A percentile compares a stretch with the other conserved stretches of the same genome.
Conservation (phyloP, 2,888 invertebrate genomes). For the Belgica antarctica region DNA sequence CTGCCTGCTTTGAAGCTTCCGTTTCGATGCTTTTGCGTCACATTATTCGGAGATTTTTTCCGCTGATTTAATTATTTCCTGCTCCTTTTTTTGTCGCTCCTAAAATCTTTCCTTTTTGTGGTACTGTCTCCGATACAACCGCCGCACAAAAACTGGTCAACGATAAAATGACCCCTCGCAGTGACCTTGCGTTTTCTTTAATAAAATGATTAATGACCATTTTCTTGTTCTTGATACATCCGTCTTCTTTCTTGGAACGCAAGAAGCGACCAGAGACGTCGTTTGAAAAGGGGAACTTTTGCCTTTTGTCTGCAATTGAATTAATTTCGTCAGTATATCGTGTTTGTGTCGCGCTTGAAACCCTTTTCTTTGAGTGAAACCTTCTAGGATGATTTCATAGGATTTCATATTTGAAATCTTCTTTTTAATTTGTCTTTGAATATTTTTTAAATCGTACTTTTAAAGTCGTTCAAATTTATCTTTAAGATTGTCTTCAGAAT, state of each 20-base stretch:
- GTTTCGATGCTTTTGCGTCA: no score
- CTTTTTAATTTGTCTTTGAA: no score
- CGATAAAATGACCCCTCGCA: conserved; percentile 45
- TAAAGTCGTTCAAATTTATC: no score
- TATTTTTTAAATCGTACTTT: no score
- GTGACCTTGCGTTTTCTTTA: conserved; percentile 46
- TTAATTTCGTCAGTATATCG: conserved; percentile 18
- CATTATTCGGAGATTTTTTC: no score
- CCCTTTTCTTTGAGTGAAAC: background rate
- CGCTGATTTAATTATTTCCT: conserved; percentile 16
- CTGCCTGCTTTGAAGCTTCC: background rate
- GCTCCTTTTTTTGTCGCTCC: background rate
- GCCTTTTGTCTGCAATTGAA: conserved; percentile 2
- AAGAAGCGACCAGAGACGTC: background rate
- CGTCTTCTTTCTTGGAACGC: background rate
- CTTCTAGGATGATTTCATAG: conserved; percentile 5
- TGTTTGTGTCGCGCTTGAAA: conserved; percentile 22
- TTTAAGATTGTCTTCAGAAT: no score
- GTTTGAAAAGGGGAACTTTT: background rate
- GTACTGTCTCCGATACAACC: no score
- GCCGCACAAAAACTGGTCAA: conserved; percentile 45
- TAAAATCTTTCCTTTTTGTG: background rate
- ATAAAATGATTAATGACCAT: conserved; percentile 46
- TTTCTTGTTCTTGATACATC: conserved; percentile 12
- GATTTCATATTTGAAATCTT: no score